Conservation (phyloP, 2,797 vertebrate species). For the Pipistrellus kuhlii region DNA sequence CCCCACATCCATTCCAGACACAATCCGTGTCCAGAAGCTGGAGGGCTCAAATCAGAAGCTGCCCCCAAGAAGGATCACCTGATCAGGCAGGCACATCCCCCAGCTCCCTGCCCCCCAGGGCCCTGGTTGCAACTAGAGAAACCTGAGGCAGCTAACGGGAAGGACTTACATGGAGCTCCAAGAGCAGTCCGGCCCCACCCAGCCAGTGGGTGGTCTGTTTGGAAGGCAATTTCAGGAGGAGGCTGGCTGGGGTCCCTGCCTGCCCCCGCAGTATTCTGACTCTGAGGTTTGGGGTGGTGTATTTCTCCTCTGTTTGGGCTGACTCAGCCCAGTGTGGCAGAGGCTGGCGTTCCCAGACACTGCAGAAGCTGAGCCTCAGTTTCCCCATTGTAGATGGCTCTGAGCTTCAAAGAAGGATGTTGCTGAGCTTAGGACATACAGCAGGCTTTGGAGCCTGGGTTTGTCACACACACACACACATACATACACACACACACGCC, state of each 20-base stretch:
- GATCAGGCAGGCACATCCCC: not conserved
- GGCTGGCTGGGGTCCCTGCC: slow-evolving; percentile 17
- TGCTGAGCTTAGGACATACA: not conserved
- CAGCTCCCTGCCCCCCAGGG: not conserved
- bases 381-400: not conserved
- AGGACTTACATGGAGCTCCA: slow-evolving; percentile 22
- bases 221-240: not conserved
- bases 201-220: slow-evolving; percentile 43
- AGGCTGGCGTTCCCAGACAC: not conserved
- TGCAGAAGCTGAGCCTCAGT: slow-evolving; percentile 14
- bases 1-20: not conserved
- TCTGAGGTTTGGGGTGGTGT: slow-evolving; percentile 46
- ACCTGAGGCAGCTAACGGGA: not conserved
- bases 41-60: not conserved
- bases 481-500: not conserved
- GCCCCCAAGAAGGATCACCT: not conserved
- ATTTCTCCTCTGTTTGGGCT: not conserved
- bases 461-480: no score
- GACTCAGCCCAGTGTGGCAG: not conserved
- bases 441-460: not conserved
- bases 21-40: not conserved
- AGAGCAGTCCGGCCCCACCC: not conserved
- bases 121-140: not conserved
- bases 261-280: not conserved
- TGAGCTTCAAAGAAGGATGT: not conserved